Evolutionary conservation across 1,140 invertebrate species (phyloP), one percentile per base, ranked within the genome.

Genomic region (Heliconius congener): DNA sequence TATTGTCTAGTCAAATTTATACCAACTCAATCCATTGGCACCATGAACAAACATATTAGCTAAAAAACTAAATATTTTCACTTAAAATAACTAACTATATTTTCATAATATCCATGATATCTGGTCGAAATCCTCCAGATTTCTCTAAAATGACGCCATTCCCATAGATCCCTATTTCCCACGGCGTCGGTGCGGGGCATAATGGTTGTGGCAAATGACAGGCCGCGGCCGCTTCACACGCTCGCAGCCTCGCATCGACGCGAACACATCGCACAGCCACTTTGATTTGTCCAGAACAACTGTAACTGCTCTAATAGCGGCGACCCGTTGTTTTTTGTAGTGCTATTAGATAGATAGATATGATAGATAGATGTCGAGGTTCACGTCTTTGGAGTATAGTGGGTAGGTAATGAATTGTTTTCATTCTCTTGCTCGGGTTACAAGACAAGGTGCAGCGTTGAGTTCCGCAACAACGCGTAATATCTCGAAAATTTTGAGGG

Each of bases 211-310:
- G 81, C 75, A 85, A 85, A 85, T 85, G 81, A 85, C 84, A 83
- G 82, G 74, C 81, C 83, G 81, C 60, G 81, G 71, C 60, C 80
- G 81, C 83, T 85, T 86, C 83, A 84, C 82, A 83, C 84, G 78
- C 79, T 75, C 73, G 71, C 81, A 79, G 73, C 74, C 42, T 46
- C 42, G 42, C 42, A 46, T 46, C 42, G 71, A 79, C 55, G 78
- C 52, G 71, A 76, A 46, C 79, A 81, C 73, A 78, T 66, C 60
- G 27, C 27, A 16, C 13, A 27, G 60, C n/a, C 57, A 60, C 76
- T 70, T 77, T 71, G 80, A 81, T 81, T 78, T 78, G 80, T 72
- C 73, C 76, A 66, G 73, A 81, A 76, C 75, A 77, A 81, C 76
- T 71, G 66, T 78, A 81, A 76, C 66, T 57, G 71, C 76, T 76